Base-by-base conservation (phyloP, 2,888 invertebrate species). In the Pycnomerus fuliginosus region DNA sequence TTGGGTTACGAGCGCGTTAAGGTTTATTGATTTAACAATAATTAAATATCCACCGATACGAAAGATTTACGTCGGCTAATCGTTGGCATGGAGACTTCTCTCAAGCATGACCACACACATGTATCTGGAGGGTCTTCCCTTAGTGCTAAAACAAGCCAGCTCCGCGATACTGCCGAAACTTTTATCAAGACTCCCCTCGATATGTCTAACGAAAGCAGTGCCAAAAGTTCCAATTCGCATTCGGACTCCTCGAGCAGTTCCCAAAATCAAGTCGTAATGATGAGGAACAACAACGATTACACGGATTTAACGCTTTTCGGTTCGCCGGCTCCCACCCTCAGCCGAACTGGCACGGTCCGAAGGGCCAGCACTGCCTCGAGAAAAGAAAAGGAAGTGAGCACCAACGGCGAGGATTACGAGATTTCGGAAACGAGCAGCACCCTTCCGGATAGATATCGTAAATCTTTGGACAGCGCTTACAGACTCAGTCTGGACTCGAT, bases 401-500 rank as follows among this genome's bases (percentile, higher is more conserved):
- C 49, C 7, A 35, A 38, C 25, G 49, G 46, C 3, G 44, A 40
- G 24, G 39, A 46, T 27, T 24, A 20, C 34, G 46, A 34, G 32
- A 50, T 24, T 25, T 37, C 35, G 5, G 28, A 30, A 15, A 25
- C 15, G 2, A 51, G 45, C 34, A 31, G 38, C 10, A 30, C 15
- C 3, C 52, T 43, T 37, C 35, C 53, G 1, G 62, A 61, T 24
- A 38, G 55, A 7, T 49, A 43, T 22, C 43, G 56, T 14, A 53
- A 48, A 29, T 56, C 56, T 3, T 39, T 59, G 44, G 61, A 61
- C 20, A 57, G 58, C 15, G 50, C 51, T 3, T 41, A 36, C 38
- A 34, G 70, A 29, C 67, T 62, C 31, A 72, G 72, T 50, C 58
- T 73, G 36, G 71, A 72, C 42, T 71, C 71, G 1, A 72, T 73